Conservation (phyloP, 2,888 invertebrate genomes). For the Troides oblongomaculatus region DNA sequence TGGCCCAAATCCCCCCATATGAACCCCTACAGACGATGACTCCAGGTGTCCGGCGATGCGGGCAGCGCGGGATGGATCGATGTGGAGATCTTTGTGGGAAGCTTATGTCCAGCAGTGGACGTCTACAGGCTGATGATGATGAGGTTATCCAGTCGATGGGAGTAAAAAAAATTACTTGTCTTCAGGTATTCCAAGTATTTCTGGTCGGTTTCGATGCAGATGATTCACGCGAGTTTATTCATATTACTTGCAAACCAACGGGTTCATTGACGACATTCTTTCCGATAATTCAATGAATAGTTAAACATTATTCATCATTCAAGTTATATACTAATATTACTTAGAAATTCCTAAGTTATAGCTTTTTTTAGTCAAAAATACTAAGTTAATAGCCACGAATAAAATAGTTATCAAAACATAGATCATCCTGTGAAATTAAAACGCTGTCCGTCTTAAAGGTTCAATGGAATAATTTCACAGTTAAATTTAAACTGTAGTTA, state of each 20-base stretch:
- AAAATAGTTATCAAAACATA: too few species aligned
- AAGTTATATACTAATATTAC: neutral
- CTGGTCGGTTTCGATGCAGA: conserved; percentile 15
- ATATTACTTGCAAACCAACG: conserved; percentile 16
- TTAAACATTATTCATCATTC: conserved; percentile 9
- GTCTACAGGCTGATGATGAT: too few species aligned
- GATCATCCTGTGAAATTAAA: too few species aligned
- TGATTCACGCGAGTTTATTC: conserved; percentile 27
- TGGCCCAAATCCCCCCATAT: too few species aligned
- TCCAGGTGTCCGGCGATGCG: too few species aligned
- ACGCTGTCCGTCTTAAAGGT: conserved; percentile 4
- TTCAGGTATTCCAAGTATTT: conserved; percentile 24
- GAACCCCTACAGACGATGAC: too few species aligned
- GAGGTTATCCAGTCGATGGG: neutral
- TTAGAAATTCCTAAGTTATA: too few species aligned
- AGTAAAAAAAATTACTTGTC: neutral
- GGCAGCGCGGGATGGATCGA: too few species aligned
- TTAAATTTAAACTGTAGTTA: conserved; percentile 12
- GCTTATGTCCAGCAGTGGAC: too few species aligned
- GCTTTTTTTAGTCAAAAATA: too few species aligned
- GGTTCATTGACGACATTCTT: conserved; percentile 14
- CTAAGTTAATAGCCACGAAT: too few species aligned
- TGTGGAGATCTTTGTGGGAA: too few species aligned
- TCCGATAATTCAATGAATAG: conserved; percentile 10
- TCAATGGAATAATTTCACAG: conserved; percentile 11